Base-by-base conservation (phyloP, 23 tunicate genomes). In the Styela clava region DNA sequence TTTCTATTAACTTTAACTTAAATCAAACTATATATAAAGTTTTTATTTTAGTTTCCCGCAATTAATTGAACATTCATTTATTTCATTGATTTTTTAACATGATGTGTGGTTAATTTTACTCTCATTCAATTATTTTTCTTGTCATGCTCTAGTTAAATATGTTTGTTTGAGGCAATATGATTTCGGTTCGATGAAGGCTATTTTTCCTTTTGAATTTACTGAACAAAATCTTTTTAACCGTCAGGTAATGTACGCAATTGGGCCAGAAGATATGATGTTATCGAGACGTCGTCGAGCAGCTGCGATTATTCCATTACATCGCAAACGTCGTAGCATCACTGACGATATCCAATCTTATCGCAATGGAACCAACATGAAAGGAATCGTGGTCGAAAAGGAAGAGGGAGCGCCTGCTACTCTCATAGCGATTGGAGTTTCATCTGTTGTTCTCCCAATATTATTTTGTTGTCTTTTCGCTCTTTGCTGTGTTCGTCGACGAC, bases 361-460 rank as follows among this genome's bases (percentile, higher is more conserved):
- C 5, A 93, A 93, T 79, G 98, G 98, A 68, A 93, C 98, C 3
- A 84, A 93, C 82, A 93, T 93, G 93, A 62, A 74, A 56, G 87
- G 86, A 28, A 76, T 93, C 24, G 27, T 3, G 20, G 78, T 93
- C 9, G 63, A 81, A 62, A 23, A 84, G 34, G 84, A 88, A 31
- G n/a, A 19, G 21, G 31, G 63, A 61, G 29, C 82, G 21, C 78
- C 81, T 2, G 34, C 19, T 7, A 26, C 89, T 22, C 19, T 76
- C 19, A 51, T 88, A 27, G 69, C 35, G 34, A 67, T 61, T n/a
- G 84, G 44, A 3, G 84, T 76, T 9, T 27, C 68, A 16, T 84
- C 84, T 19, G 88, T 37, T 26, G 36, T 76, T 16, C 23, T 76
- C 12, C 81, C 64, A 16, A 44, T 76, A 34, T 28, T 52, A 7